Base-by-base conservation (phyloP, 2,113 vertebrate genomes). In the Neodon shergylaensis region DNA sequence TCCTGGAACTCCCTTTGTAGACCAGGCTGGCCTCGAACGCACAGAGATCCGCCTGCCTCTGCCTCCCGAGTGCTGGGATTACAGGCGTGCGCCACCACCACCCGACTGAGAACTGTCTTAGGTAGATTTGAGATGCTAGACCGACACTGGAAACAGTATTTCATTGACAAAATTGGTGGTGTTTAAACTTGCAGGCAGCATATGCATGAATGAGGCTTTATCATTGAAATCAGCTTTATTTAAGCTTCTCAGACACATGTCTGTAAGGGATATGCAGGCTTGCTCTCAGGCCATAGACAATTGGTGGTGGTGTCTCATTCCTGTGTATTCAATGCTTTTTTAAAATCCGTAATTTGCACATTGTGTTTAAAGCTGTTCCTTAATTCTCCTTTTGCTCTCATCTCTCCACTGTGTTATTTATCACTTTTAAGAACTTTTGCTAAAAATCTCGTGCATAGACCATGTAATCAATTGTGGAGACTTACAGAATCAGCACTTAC, bases 181-280 rank as follows among this genome's bases (percentile, higher is more conserved):
- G 44, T 84, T 90, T 77, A 73, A 68, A 10, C 54, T 85, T 72
- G 19, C 21, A 82, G n/a, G 58, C 88, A 44, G 12, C n/a, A 54
- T 91, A 21, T 72, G 73, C 95, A 88, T 42, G 82, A 54, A 33
- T 33, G 19, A 12, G 9, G 0, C 74, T 94, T 49, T 70, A 42
- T 68, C 90, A 95, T 49, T 90, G 16, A 88, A 94, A 72, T 28
- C 86, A 61, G n/a, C 66, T 96, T 88, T 65, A 68, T 63, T 84
- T 94, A 93, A 90, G 54, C 7, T 95, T 96, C 33, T 82, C 13
- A 88, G 39, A 76, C 28, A 82, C 5, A 68, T 5, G 24, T 52
- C 58, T 78, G 24, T 19, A 96, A 72, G 13, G 26, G 72, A 79
- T 70, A 39, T 7, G 5, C 5, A 77, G 44, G 72, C 86, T 93